A percentile compares a stretch with the other conserved stretches of the same genome.
Evolutionary conservation across 2,113 vertebrate genomes (phyloP).

Genomic region (Nycticryphes semicollaris): DNA sequence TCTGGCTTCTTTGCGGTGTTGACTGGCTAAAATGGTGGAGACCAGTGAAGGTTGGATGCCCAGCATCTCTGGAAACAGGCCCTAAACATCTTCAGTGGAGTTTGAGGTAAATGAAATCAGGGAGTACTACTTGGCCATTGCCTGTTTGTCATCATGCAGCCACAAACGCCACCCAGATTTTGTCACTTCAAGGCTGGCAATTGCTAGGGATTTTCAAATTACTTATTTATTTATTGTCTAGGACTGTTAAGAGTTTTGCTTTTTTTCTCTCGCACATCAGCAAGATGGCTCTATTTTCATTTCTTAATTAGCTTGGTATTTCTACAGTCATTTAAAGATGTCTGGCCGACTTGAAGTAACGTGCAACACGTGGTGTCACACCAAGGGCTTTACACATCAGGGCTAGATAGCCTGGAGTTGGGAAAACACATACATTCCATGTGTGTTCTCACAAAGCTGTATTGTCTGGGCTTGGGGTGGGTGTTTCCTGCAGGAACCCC

Average conservation of each 20-base stretch:
- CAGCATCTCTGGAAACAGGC: background rate
- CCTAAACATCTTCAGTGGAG: background rate
- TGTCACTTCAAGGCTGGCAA: background rate
- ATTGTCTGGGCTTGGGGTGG: background rate
- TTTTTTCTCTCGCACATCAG: background rate
- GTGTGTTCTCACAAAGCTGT: background rate
- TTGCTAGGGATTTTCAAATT: background rate
- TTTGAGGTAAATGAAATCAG: background rate
- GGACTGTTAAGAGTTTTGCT: background rate
- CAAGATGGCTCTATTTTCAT: background rate
- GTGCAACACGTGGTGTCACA: background rate
- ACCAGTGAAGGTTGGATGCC: background rate
- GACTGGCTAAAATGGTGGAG: background rate
- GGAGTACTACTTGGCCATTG: background rate
- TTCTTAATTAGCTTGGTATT: background rate
- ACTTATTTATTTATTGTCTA: background rate
- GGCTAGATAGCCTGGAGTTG: background rate
- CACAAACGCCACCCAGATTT: background rate
- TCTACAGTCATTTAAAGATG: background rate
- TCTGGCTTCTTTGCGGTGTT: background rate
- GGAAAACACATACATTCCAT: accelerated
- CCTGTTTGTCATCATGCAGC: background rate
- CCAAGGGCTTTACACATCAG: background rate
- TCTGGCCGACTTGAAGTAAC: background rate
- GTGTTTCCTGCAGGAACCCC: background rate